Conservation (phyloP, 2,113 vertebrate species). For the Lepus europaeus region DNA sequence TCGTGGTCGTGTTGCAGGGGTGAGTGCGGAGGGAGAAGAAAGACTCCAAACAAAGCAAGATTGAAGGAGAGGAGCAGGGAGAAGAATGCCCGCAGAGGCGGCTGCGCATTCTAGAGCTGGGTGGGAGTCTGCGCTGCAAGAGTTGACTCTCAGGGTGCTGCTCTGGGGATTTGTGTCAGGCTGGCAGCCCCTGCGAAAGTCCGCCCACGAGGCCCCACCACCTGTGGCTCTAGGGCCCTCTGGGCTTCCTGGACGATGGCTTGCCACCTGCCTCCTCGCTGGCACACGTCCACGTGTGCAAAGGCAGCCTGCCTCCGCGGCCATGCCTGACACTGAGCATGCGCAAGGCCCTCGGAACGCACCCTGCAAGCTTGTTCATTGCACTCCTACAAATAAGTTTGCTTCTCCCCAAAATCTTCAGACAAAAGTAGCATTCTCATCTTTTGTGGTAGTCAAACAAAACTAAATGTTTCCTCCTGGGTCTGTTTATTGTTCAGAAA, state of each 20-base stretch:
- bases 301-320: neutral
- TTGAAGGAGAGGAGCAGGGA: neutral
- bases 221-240: neutral
- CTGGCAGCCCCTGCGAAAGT: neutral
- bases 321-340: neutral
- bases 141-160: neutral
- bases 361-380: neutral
- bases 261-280: neutral
- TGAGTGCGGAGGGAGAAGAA: neutral
- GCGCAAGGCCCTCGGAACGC: neutral
- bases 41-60: conserved; percentile 61
- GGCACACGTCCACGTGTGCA: neutral
- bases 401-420: neutral
- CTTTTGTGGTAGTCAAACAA: neutral
- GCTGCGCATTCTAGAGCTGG: conserved; percentile 9
- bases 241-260: no score
- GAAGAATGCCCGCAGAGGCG: neutral
- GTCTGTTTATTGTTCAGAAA: neutral
- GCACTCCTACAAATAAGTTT: neutral
- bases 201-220: neutral
- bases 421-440: neutral
- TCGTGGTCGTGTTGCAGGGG: conserved; percentile 3
- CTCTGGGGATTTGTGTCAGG: neutral
- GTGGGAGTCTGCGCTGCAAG: neutral
- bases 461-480: neutral